Evolutionary conservation across 2,888 invertebrate species (phyloP).

Genomic region (Anoncus sp.): DNA sequence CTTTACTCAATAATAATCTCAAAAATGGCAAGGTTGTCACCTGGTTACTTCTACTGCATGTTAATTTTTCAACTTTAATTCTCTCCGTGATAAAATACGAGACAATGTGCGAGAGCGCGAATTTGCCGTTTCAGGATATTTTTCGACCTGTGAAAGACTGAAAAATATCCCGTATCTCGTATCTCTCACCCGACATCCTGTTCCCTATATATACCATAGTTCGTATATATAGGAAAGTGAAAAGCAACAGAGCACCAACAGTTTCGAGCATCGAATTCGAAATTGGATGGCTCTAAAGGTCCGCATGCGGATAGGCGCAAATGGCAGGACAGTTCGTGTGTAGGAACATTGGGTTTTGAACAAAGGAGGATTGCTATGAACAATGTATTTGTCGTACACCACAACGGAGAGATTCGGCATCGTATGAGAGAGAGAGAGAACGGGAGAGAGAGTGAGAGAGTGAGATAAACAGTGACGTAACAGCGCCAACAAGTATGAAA

Average conservation of each 20-base stretch:
- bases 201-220: no score
- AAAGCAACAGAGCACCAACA: background rate
- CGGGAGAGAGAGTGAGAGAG: conserved; percentile 22
- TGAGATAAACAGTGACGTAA: conserved; percentile 52
- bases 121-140: no score
- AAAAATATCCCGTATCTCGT: no score
- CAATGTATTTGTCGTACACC: conserved; percentile 61
- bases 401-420: conserved; percentile 22
- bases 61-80: no score
- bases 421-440: background rate
- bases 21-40: no score
- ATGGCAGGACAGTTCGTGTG: conserved; percentile 10
- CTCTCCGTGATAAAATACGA: no score
- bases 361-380: conserved; percentile 55
- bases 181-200: no score
- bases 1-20: no score
- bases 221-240: conserved; percentile 12
- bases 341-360: conserved; percentile 44
- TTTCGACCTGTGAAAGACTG: no score
- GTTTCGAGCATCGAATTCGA: conserved; percentile 54
- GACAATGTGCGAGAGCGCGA: no score
- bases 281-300: conserved; percentile 63
- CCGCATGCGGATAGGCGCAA: conserved; percentile 32
- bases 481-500: conserved; percentile 37
- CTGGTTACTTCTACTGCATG: no score